A percentile compares a stretch with the other conserved stretches of the same genome.
Evolutionary conservation across 2,113 vertebrate genomes (phyloP).

Genomic region (Oncorhynchus clarkii): DNA sequence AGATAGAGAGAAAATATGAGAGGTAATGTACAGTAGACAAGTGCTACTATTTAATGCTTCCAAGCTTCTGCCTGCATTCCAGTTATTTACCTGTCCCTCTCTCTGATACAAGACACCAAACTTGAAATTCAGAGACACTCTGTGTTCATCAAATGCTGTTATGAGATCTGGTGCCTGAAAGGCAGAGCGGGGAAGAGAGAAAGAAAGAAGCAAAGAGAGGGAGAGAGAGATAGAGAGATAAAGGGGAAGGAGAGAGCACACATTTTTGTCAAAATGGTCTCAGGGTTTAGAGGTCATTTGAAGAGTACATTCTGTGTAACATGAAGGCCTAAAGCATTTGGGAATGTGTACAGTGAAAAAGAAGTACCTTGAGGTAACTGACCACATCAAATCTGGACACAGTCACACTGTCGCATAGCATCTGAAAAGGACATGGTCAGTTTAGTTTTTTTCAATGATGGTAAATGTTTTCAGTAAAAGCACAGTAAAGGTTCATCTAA

Average conservation of each 20-base stretch:
- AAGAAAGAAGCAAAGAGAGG: neutral
- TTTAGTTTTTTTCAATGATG: too few relatives aligned
- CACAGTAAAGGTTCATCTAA: neutral
- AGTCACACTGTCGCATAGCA: constrained; percentile 81
- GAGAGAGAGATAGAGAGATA: neutral
- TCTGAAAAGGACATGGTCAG: constrained; percentile 57
- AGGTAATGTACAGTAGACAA: neutral
- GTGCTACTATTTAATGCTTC: neutral
- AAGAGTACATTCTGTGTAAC: neutral
- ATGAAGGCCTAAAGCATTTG: neutral
- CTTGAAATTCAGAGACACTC: constrained; percentile 77
- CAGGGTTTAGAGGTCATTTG: neutral
- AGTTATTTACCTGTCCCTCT: constrained; percentile 66
- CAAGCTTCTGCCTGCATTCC: neutral
- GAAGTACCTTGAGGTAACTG: constrained; percentile 83
- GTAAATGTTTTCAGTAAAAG: neutral
- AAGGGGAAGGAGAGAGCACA: neutral
- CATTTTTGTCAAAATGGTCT: neutral
- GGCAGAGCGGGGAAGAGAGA: neutral
- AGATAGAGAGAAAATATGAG: constrained; percentile 23
- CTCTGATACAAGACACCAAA: constrained; percentile 77
- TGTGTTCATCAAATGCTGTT: constrained; percentile 75
- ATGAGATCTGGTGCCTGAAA: constrained; percentile 74
- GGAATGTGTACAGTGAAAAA: neutral
- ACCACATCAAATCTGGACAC: constrained; percentile 84